Evolutionary conservation across 2,797 vertebrate species (phyloP).

Genomic region (Geotrypetes seraphini): DNA sequence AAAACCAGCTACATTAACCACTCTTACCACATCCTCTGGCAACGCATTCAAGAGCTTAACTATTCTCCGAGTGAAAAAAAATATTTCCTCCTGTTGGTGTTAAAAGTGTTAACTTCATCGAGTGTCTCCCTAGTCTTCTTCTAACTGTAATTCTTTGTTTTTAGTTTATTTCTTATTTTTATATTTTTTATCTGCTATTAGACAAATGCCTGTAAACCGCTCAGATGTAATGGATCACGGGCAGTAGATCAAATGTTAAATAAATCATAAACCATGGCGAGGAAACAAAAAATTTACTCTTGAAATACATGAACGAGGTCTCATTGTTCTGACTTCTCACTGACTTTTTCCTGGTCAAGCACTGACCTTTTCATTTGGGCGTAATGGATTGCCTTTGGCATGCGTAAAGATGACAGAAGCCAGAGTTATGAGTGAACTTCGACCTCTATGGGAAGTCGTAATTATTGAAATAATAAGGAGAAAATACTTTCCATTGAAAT

Average conservation of each 20-base stretch:
- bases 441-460: constrained; percentile 64
- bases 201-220: too few relatives aligned
- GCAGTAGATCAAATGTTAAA: too few relatives aligned
- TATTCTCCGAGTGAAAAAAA: too few relatives aligned
- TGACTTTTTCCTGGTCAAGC: constrained; percentile 55
- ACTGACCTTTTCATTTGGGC: constrained; percentile 63
- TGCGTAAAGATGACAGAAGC: constrained; percentile 60
- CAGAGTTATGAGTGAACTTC: constrained; percentile 65
- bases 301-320: constrained; percentile 45
- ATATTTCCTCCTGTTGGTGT: too few relatives aligned
- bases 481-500: constrained; percentile 41
- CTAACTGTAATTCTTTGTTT: constrained; percentile 15
- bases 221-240: too few relatives aligned
- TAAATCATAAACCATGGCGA: too few relatives aligned
- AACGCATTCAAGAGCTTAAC: too few relatives aligned
- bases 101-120: too few relatives aligned
- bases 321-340: constrained; percentile 52
- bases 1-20: too few relatives aligned
- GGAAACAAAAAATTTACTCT: constrained; percentile 25
- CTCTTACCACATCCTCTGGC: too few relatives aligned
- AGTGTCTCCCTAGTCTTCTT: too few relatives aligned
- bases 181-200: too few relatives aligned
- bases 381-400: constrained; percentile 59
- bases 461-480: constrained; percentile 62
- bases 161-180: not conserved